These are phyloP conservation scores for Stenotaenia linearis DNA, from an alignment of 2,888 invertebrate genomes.

Conservation along the genomic window DNA sequence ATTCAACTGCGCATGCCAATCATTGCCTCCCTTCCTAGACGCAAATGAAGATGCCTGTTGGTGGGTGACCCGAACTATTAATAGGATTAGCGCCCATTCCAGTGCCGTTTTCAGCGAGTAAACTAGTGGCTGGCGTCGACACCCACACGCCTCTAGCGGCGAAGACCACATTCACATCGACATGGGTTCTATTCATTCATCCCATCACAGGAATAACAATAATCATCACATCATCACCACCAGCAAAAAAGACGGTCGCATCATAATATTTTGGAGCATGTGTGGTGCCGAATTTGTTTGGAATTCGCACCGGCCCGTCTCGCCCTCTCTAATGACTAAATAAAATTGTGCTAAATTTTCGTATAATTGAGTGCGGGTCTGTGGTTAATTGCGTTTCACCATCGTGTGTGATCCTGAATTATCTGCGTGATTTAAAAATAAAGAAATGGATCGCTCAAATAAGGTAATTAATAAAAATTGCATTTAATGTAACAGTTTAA, in stretches of 20 bases:
- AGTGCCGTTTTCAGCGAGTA: background rate
- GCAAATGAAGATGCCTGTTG: background rate
- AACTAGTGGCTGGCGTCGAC: background rate
- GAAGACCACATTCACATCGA: background rate
- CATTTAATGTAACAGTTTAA: too few species aligned
- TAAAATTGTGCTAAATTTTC: too few species aligned
- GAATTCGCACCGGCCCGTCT: too few species aligned
- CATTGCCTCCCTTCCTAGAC: background rate
- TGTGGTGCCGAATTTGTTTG: too few species aligned
- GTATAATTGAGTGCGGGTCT: too few species aligned
- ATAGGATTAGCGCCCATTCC: slow-evolving; percentile 4
- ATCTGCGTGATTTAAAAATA: too few species aligned
- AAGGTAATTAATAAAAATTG: too few species aligned
- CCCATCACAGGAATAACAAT: background rate
- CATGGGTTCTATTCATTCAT: background rate
- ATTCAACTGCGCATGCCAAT: background rate
- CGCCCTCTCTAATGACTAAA: too few species aligned
- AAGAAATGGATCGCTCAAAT: too few species aligned
- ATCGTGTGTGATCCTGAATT: too few species aligned
- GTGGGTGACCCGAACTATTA: slow-evolving; percentile 4
- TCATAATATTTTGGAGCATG: slow-evolving; percentile 18
- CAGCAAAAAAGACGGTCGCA: background rate
- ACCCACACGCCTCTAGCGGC: background rate
- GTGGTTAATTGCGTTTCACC: too few species aligned
- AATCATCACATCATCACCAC: slow-evolving; percentile 7